These are phyloP conservation scores for Anas bahamensis DNA, from an alignment of 2,797 vertebrate genomes.

Conservation along the genomic window DNA sequence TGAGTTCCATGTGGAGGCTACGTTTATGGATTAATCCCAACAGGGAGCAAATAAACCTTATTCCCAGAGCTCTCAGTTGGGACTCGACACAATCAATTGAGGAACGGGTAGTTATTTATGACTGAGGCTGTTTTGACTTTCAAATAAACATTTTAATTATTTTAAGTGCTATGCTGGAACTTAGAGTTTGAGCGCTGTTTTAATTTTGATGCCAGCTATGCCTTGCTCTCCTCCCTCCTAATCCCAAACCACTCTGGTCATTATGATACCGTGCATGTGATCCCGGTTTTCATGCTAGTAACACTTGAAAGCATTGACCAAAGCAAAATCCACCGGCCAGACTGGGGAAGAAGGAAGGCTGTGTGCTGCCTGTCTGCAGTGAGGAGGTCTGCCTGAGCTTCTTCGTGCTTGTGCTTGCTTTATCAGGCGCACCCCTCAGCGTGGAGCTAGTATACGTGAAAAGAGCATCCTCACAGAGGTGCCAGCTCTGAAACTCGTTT, in stretches of 20 bases:
- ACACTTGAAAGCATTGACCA: background rate
- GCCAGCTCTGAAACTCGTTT: background rate
- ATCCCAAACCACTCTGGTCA: background rate
- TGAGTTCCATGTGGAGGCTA: slow-evolving; percentile 72
- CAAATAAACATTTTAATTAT: slow-evolving; percentile 75
- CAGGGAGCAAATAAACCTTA: slow-evolving; percentile 75
- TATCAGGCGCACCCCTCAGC: background rate
- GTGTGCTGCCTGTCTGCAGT: background rate
- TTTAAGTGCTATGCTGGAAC: slow-evolving; percentile 69
- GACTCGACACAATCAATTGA: slow-evolving; percentile 34
- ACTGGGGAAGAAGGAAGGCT: background rate
- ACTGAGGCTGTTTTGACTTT: slow-evolving; percentile 63
- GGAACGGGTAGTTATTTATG: slow-evolving; percentile 68
- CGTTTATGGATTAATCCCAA: slow-evolving; percentile 79
- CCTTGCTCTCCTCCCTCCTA: slow-evolving; percentile 1
- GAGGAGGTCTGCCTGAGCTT: background rate
- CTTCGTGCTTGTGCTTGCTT: background rate
- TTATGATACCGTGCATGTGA: background rate
- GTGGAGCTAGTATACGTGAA: background rate
- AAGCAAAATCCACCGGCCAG: background rate
- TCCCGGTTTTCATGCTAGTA: background rate
- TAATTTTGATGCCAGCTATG: background rate
- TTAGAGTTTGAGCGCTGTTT: background rate
- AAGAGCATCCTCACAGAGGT: background rate
- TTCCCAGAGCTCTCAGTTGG: slow-evolving; percentile 50